Evolutionary conservation across 2,797 vertebrate genomes (phyloP).

Genomic region (Lerista edwardsae): DNA sequence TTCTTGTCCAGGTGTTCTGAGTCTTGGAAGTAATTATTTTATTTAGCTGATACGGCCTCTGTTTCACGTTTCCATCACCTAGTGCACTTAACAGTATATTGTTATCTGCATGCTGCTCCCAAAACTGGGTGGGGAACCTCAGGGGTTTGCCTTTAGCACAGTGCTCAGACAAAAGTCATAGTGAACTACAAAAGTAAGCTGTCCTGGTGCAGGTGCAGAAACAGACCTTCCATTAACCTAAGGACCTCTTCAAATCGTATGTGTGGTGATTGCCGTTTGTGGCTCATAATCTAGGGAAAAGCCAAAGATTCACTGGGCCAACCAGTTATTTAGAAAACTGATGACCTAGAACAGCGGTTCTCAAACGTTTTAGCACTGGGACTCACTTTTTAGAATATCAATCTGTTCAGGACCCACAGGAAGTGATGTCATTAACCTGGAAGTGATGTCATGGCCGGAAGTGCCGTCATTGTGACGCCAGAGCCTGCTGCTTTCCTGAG

Average conservation of each 20-base stretch:
- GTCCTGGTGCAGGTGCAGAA: background rate
- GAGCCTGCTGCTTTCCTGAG: too few species aligned
- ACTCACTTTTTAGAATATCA: too few species aligned
- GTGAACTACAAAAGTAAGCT: background rate
- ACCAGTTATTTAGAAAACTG: background rate
- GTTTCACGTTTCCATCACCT: too few species aligned
- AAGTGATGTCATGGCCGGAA: too few species aligned
- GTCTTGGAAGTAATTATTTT: background rate
- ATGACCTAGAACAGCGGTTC: background rate
- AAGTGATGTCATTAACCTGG: too few species aligned
- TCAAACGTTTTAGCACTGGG: too few species aligned
- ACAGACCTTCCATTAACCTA: background rate
- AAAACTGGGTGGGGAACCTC: background rate
- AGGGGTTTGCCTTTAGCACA: too few species aligned
- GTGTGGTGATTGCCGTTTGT: background rate
- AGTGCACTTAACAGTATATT: background rate
- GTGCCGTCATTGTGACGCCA: too few species aligned
- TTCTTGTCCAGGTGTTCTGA: background rate
- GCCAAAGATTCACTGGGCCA: background rate
- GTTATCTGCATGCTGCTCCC: background rate
- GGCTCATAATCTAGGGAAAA: background rate
- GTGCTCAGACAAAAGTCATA: too few species aligned
- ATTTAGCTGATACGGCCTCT: too few species aligned
- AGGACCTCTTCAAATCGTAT: background rate
- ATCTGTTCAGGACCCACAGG: too few species aligned